Evolutionary conservation across 2,113 vertebrate genomes (phyloP).

Genomic region (Orientallactaga bullata): DNA sequence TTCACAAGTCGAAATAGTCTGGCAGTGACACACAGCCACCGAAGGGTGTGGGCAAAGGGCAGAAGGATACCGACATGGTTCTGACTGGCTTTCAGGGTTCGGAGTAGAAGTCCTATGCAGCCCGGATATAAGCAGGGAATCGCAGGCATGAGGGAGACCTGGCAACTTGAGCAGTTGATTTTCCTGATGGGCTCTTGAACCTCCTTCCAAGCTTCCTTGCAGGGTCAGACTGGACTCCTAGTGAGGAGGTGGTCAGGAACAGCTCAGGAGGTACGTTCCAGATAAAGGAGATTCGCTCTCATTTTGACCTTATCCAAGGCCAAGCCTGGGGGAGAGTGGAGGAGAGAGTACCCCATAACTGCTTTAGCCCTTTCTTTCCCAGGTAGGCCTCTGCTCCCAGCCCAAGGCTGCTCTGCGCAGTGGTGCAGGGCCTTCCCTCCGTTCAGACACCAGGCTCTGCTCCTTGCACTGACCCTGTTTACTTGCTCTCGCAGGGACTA

Average conservation of each 20-base stretch:
- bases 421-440: no score
- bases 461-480: background rate
- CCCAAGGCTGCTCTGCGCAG: background rate
- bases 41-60: background rate
- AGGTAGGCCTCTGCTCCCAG: background rate
- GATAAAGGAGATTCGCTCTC: conserved; percentile 33
- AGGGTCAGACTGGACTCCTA: background rate
- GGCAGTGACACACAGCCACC: background rate
- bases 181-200: background rate
- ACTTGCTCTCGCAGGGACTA: background rate
- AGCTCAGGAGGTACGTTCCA: background rate
- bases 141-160: background rate
- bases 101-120: background rate
- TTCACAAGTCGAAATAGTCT: background rate
- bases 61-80: background rate
- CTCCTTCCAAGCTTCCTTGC: background rate
- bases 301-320: background rate
- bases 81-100: background rate
- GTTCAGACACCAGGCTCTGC: background rate
- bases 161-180: background rate
- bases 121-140: background rate
- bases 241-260: background rate
- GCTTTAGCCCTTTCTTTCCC: background rate
- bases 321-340: background rate
- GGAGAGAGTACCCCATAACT: background rate